Base-by-base conservation (phyloP, 2,888 invertebrate species). In the Ophraella communa region DNA sequence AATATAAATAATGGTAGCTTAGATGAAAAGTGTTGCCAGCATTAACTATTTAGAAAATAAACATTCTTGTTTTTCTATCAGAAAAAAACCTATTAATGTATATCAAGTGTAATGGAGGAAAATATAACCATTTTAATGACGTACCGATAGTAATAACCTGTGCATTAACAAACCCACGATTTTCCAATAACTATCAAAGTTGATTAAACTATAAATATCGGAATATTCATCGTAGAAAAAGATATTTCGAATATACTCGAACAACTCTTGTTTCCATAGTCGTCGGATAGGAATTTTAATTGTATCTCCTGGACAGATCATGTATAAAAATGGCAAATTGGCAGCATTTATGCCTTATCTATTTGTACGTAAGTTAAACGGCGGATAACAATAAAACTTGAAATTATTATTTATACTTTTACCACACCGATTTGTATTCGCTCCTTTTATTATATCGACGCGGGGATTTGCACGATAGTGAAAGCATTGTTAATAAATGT, bases 261-360 rank as follows among this genome's bases (percentile, higher is more conserved):
- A 52, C 51, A 44, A 59, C 44, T 59, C 65, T 58, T 45, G 61
- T 57, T 24, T 56, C 62, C 58, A 64, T 64, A 67, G 67, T 58
- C 67, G 59, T 54, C 56, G 58, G 58, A 62, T 62, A 62, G 67
- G 67, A 67, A 67, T 67, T 62, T 68, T 68, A 63, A 68, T 65
- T 68, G 64, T 65, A 68, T 65, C 68, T 63, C 58, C 61, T 65
- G 65, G 65, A 58, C 55, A 52, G 64, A 54, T 56, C 65, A 60
- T 63, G 64, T 57, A 42, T 57, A 68, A 68, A 65, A 65, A 67
- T 62, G 58, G 62, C 62, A 67, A 65, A 67, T 65, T 67, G 65
- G 67, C 64, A 64, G 59, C 62, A 56, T 65, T 67, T 60, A 67
- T 60, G 55, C 53, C 54, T 57, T 66, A 10, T 64, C 63, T 66